Evolutionary conservation across 2,113 vertebrate genomes (phyloP), one percentile per base, ranked within the genome.

Genomic region (Sciurus niger): DNA sequence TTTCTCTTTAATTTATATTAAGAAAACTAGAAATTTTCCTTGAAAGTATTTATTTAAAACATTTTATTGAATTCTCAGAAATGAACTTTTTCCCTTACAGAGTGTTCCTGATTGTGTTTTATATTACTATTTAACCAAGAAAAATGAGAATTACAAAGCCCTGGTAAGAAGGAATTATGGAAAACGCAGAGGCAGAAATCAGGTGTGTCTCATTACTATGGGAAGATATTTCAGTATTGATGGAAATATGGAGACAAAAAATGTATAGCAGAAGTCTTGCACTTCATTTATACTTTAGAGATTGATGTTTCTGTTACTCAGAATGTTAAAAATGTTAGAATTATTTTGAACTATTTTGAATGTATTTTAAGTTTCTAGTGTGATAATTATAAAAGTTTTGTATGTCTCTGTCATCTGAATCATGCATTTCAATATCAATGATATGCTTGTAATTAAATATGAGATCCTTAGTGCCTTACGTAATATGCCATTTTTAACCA

Each of bases 61-160:
- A 40, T 79, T 60, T 85, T 48, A 77, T 83, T 67, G 34, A 13
- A 18, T 43, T 60, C 2, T 96, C 73, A 95, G 92, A 96, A 90
- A 37, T 83, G 12, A 37, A 32, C 18, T 65, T 77, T 74, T 67
- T 97, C 6, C 63, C 32, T 98, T 98, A 92, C 92, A 99, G 99
- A 99, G 99, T 97, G 99, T 99, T 90, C 99, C 99, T 0, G 99
- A 99, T 98, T 99, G 99, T 97, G 99, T 99, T 97, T 98, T 99
- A 73, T 99, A 99, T 98, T 99, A 99, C 98, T 99, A 99, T 98
- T 99, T 99, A 98, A 99, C 99, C 73, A 99, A 99, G 99, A 99
- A 99, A 99, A 99, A 99, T 98, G 99, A 99, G 98, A 99, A 99
- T 97, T 99, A 99, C 97, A 99, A 99, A 98, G 99, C 99, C 2